Base-by-base conservation (phyloP, 1,140 invertebrate species). In the Halesus radiatus region DNA sequence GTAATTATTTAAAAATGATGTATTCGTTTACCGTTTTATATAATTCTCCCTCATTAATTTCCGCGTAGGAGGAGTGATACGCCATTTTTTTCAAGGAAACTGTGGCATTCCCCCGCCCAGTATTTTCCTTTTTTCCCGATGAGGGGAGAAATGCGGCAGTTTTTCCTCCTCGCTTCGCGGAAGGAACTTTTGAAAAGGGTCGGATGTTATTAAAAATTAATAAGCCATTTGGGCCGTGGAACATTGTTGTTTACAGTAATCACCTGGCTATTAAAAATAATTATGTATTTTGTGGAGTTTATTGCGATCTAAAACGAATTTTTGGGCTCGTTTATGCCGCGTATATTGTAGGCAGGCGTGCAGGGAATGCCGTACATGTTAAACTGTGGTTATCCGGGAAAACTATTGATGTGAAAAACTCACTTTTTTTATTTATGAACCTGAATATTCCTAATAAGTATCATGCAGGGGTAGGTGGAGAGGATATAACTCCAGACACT, bases 191-290 rank as follows among this genome's bases (percentile, higher is more conserved):
- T 79, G 79, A 83, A 80, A 83, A 83, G 81, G 81, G 81, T 83
- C 58, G 79, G 79, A 80, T 80, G 78, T 80, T 78, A 83, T 83
- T 83, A 83, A 83, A 83, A 83, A 83, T 83, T 83, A 83, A 83
- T 83, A 80, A 83, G 81, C 76, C 81, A 73, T 83, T 72, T 78
- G 50, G 68, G 32, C 68, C 16, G n/a, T 8, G 5, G 68, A 32
- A 26, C 22, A 72, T n/a, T 45, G 50, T 20, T 72, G 68, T 72
- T 45, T 72, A 52, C 68, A 20, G 68, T 58, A 58, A 56, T 22
- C 23, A 54, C 53, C 73, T 45, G 4, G 68, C 68, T 52, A 72
- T 72, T 72, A 50, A 52, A 52, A 22, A 72, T 72, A 66, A 66
- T 66, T 66, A 23, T 72, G 32, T 72, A 26, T 72, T 72, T 72